Evolutionary conservation across 2,113 vertebrate genomes (phyloP).

Genomic region (Choloepus hoffmanni): DNA sequence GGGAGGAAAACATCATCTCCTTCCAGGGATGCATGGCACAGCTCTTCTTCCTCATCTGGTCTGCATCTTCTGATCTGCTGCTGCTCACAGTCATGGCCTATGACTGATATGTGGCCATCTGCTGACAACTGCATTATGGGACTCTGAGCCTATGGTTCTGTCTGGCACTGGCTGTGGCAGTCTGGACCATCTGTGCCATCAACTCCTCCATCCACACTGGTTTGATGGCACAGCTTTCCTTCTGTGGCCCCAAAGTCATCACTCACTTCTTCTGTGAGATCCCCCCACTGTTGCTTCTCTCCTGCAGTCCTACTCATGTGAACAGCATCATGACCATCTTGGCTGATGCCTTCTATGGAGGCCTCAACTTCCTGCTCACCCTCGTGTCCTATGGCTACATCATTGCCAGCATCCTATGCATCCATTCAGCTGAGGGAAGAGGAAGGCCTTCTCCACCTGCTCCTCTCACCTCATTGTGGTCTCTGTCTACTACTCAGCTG

Average conservation of each 20-base stretch:
- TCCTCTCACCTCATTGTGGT: slow-evolving; percentile 29
- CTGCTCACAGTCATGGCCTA: slow-evolving; percentile 64
- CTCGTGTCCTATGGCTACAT: slow-evolving; percentile 21
- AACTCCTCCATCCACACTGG: background rate
- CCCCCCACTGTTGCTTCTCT: slow-evolving; percentile 38
- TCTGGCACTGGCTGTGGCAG: background rate
- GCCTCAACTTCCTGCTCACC: slow-evolving; percentile 13
- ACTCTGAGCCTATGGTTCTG: slow-evolving; percentile 37
- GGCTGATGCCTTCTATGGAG: slow-evolving; percentile 3
- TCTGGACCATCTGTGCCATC: slow-evolving; percentile 40
- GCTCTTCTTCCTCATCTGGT: slow-evolving; percentile 40
- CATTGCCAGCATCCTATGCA: slow-evolving; percentile 12
- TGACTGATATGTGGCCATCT: slow-evolving; percentile 67
- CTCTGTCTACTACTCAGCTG: background rate
- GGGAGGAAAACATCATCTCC: slow-evolving; percentile 2
- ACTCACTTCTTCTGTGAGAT: slow-evolving; percentile 58
- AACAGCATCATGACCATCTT: slow-evolving; percentile 29
- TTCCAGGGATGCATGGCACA: slow-evolving; percentile 26
- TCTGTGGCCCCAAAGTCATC: slow-evolving; percentile 47
- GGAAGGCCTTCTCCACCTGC: slow-evolving; percentile 12
- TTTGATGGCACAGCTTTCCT: background rate
- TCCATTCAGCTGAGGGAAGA: background rate
- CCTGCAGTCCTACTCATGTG: slow-evolving; percentile 25
- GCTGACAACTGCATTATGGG: slow-evolving; percentile 46
- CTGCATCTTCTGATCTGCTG: slow-evolving; percentile 15